phyloP scores from a whole-genome alignment of 2,113 vertebrate genomes.

The Verasper variegatus region DNA sequence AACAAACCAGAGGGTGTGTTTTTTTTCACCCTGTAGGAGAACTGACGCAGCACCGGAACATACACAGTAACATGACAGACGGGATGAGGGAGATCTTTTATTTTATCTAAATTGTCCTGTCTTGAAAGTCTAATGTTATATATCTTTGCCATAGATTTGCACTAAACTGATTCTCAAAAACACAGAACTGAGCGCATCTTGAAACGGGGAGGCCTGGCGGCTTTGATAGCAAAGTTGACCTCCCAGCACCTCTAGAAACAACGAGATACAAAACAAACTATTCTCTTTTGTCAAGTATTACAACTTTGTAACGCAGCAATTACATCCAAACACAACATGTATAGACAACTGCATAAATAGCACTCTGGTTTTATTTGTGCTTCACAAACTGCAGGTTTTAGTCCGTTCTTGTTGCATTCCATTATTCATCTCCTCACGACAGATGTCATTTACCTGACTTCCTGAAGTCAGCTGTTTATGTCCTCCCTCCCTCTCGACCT shows the following conservation, averaged over 20 bases:
- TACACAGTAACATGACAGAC: neutral
- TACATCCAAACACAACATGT: too few relatives aligned
- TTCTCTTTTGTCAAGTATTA: too few relatives aligned
- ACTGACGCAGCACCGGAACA: neutral
- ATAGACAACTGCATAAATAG: too few relatives aligned
- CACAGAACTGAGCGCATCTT: neutral
- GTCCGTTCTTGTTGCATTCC: conserved; percentile 30
- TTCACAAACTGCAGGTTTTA: conserved; percentile 24
- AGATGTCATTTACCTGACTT: conserved; percentile 47
- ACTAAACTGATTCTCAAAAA: neutral
- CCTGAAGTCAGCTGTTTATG: conserved; percentile 43
- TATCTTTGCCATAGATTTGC: neutral
- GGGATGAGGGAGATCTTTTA: neutral
- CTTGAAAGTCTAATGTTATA: neutral
- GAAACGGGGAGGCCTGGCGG: neutral
- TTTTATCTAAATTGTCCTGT: neutral
- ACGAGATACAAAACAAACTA: too few relatives aligned
- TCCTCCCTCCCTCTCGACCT: conserved; percentile 12
- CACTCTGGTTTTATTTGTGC: too few relatives aligned
- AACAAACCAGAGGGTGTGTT: neutral
- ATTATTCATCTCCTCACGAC: conserved; percentile 58
- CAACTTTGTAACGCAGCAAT: too few relatives aligned
- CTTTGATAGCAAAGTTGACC: too few relatives aligned
- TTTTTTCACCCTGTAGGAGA: neutral
- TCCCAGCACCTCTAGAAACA: too few relatives aligned